Base-by-base conservation (phyloP, 2,888 invertebrate genomes). In the Zelleria hepariella region DNA sequence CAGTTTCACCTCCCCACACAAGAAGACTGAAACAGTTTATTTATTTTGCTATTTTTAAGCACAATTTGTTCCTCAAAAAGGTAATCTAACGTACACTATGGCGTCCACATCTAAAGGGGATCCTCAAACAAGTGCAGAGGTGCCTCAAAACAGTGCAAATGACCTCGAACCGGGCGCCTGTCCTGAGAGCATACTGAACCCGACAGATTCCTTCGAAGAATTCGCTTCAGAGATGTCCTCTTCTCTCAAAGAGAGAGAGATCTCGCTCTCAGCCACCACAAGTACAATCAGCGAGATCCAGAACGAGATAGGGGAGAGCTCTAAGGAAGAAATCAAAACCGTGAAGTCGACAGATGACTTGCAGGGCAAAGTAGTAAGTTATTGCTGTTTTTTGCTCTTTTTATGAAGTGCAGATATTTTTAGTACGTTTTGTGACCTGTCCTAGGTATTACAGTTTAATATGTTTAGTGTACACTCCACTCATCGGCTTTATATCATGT, bases 121-220 rank as follows among this genome's bases (percentile, higher is more conserved):
- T 64, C 67, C 69, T 21, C 62, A 75, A 21, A 61, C 66, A 21
- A 67, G 64, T 59, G 64, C 67, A 21, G 69, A 67, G 47, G 62
- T 62, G 10, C 67, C 71, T 18, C 77, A 74, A 47, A 74, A 71
- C 60, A 72, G 72, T 8, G 64, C 77, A 10, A 74, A 75, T 63
- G 82, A 80, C 27, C 65, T 87, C 23, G 87, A 85, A 67, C 88
- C 88, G 7, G 88, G 88, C 4, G 86, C 86, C 27, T 88, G 87
- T 64, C 71, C 74, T 3, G 94, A 94, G 73, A 92, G 92, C 68
- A 91, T 94, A 76, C 82, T 95, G 49, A 91, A 94, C 58, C 92
- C 94, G 1, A 92, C 93, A 6, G 93, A 93, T 75, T 91, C 92
- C 21, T 92, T 92, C 67, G 93, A 94, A 65, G 93, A 94, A 67